Percentiles rank a stretch among this genome's conserved stretches.
phyloP scores from a whole-genome alignment of 1,140 invertebrate species.

The Orius laevigatus region DNA sequence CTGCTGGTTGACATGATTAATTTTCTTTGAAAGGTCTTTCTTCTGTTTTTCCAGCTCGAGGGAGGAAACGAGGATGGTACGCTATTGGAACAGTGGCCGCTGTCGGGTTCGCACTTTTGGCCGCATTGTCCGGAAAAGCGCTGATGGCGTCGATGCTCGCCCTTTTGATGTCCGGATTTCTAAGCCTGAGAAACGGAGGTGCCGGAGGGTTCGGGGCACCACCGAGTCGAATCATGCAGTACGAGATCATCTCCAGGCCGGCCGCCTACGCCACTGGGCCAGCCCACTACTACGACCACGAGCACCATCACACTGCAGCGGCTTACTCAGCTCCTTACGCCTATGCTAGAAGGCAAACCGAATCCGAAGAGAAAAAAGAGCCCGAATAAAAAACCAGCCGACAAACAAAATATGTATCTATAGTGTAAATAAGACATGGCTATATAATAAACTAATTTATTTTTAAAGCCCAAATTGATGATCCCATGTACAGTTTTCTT shows the following conservation, averaged over 20 bases:
- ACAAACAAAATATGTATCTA: no score
- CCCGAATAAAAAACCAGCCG: no score
- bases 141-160: constrained; percentile 66
- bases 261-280: constrained; percentile 23
- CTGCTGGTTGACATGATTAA: no score
- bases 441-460: no score
- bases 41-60: constrained; percentile 16
- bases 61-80: constrained; percentile 30
- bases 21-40: no score
- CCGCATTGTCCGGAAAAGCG: constrained; percentile 61
- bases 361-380: no score
- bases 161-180: constrained; percentile 53
- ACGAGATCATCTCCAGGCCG: constrained; percentile 58
- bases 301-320: constrained; percentile 29
- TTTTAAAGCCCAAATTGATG: no score
- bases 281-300: constrained; percentile 34
- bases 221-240: constrained; percentile 40
- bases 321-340: constrained; percentile 6
- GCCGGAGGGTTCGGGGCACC: constrained; percentile 30
- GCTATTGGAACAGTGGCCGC: constrained; percentile 46
- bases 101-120: constrained; percentile 51
- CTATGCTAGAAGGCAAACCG: no score
- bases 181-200: constrained; percentile 54
- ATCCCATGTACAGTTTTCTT: no score
- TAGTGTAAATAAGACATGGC: no score